Evolutionary conservation across 2,888 invertebrate genomes (phyloP).

Genomic region (Chrysotoxum bicinctum): DNA sequence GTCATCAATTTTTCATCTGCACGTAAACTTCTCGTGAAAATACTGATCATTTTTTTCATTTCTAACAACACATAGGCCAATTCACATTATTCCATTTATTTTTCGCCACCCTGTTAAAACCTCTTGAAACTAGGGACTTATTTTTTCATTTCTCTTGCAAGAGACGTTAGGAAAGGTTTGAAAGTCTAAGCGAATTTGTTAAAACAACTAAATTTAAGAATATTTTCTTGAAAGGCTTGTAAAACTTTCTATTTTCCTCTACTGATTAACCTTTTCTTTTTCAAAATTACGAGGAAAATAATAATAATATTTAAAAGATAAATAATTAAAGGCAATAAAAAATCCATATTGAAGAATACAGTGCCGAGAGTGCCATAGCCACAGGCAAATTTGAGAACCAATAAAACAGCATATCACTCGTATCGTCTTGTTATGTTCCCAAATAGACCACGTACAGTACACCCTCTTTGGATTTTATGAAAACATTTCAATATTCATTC

Average conservation of each 20-base stretch:
- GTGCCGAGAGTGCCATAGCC: background rate
- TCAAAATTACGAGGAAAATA: background rate
- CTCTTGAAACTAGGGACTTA: too few species aligned
- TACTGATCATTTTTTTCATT: too few species aligned
- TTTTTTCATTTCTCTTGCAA: too few species aligned
- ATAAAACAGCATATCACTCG: background rate
- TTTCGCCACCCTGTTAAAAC: too few species aligned
- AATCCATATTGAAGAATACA: background rate
- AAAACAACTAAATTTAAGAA: too few species aligned
- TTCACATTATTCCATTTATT: too few species aligned
- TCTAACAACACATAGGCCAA: too few species aligned
- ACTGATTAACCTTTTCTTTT: background rate
- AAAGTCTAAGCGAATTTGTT: too few species aligned
- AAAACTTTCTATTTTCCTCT: background rate
- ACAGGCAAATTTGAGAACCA: background rate
- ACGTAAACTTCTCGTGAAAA: too few species aligned
- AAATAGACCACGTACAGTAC: background rate
- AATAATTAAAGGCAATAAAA: background rate
- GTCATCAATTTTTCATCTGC: too few species aligned
- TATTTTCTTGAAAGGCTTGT: too few species aligned
- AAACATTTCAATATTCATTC: constrained; percentile 39
- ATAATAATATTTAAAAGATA: background rate
- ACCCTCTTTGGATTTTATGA: constrained; percentile 32
- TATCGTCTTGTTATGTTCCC: background rate
- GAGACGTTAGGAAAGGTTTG: too few species aligned